Evolutionary conservation across 2,797 vertebrate species (phyloP).

Genomic region (Muraenolepis orangiensis): DNA sequence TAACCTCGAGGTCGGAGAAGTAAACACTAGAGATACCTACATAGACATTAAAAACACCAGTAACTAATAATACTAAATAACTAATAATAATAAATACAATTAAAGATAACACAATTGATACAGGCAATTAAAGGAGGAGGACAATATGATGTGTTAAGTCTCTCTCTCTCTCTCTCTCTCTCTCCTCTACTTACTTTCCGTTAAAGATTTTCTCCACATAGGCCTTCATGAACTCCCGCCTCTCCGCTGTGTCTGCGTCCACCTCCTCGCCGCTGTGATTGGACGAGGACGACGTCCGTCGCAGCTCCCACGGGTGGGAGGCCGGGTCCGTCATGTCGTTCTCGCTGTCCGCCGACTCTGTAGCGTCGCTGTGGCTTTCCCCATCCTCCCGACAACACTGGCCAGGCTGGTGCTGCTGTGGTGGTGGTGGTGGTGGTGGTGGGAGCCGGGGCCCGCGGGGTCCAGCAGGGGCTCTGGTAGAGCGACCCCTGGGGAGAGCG

Average conservation of each 20-base stretch:
- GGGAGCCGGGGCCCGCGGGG: slow-evolving; percentile 33
- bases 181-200: slow-evolving; percentile 82
- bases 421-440: slow-evolving; percentile 10
- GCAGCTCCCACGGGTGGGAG: slow-evolving; percentile 67
- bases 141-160: too few species aligned
- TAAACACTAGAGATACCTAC: background rate
- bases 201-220: slow-evolving; percentile 94
- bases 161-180: too few species aligned
- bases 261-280: slow-evolving; percentile 80
- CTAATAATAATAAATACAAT: too few species aligned
- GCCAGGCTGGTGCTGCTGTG: slow-evolving; percentile 13
- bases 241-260: slow-evolving; percentile 67
- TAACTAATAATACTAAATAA: too few species aligned
- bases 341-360: slow-evolving; percentile 93
- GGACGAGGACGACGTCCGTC: slow-evolving; percentile 86
- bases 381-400: background rate
- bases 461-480: slow-evolving; percentile 56
- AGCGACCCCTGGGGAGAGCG: slow-evolving; percentile 26
- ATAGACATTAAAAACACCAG: background rate
- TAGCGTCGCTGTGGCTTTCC: slow-evolving; percentile 84
- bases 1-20: background rate
- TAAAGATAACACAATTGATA: background rate
- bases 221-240: slow-evolving; percentile 81
- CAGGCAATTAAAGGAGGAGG: background rate
- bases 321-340: slow-evolving; percentile 82